These are phyloP conservation scores for Spodoptera frugiperda DNA, from an alignment of 1,140 invertebrate genomes.

Conservation along the genomic window DNA sequence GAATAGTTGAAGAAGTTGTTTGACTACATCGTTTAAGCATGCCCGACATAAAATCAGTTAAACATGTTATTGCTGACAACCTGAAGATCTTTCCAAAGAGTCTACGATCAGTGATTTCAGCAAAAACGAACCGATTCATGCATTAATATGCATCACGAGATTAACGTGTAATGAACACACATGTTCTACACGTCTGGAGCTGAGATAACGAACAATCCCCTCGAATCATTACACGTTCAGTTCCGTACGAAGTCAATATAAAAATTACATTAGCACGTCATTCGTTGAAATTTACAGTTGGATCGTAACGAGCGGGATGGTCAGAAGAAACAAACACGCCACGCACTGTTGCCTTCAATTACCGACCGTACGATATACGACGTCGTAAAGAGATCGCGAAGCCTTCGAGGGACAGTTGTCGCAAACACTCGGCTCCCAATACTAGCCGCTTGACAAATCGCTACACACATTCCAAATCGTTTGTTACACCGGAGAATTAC, in stretches of 20 bases:
- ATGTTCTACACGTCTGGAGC: not conserved
- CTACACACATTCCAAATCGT: conserved; percentile 39
- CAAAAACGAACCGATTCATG: conserved; percentile 11
- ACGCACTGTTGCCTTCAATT: conserved; percentile 68
- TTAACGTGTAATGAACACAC: conserved; percentile 17
- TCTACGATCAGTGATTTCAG: not conserved
- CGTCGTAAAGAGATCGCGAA: conserved; percentile 57
- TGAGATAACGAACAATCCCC: conserved; percentile 9
- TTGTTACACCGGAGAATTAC: conserved; percentile 42
- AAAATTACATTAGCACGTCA: conserved; percentile 49
- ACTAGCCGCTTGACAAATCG: conserved; percentile 41
- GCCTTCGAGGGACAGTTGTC: conserved; percentile 27
- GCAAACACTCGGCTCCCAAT: conserved; percentile 26
- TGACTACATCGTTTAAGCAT: not conserved
- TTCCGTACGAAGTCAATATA: conserved; percentile 24
- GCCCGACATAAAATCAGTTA: conserved; percentile 14
- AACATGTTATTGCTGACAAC: not conserved
- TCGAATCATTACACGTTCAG: conserved; percentile 17
- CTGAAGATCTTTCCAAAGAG: not conserved
- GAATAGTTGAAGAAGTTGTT: no score
- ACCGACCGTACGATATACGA: conserved; percentile 58
- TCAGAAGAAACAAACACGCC: conserved; percentile 60
- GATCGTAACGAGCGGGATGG: conserved; percentile 58
- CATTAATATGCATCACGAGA: conserved; percentile 7
- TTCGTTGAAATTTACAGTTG: conserved; percentile 55